phyloP scores from a whole-genome alignment of 64 coral and sea anemone genomes.

The Actinia equina region DNA sequence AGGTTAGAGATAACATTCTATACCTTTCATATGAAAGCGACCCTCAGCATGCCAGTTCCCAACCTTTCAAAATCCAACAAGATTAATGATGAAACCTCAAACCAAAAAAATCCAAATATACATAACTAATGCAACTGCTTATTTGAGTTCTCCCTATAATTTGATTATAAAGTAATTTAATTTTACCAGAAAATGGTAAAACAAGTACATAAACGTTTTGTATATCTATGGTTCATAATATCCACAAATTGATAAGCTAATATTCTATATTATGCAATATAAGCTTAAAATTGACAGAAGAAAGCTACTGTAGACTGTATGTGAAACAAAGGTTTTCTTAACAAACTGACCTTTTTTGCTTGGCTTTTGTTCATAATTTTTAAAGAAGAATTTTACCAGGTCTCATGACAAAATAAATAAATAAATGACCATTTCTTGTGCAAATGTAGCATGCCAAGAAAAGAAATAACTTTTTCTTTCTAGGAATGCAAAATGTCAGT shows the following conservation, averaged over 20 bases:
- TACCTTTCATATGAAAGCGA: background rate
- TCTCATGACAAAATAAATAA: background rate
- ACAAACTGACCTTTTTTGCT: background rate
- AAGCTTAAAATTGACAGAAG: background rate
- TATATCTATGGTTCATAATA: background rate
- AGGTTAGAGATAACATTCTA: conserved; percentile 3
- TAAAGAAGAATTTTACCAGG: background rate
- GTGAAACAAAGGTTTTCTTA: background rate
- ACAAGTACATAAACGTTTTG: background rate
- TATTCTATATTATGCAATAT: background rate
- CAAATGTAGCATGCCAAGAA: background rate
- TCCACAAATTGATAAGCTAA: background rate
- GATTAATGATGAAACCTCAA: background rate
- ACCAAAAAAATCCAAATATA: background rate
- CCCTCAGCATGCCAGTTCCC: background rate
- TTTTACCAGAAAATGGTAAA: background rate
- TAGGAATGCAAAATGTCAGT: background rate
- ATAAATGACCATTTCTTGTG: background rate
- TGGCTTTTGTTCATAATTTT: background rate
- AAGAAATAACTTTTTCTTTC: background rate
- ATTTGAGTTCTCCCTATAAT: background rate
- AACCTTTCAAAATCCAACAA: background rate
- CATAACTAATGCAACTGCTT: background rate
- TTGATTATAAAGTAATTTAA: background rate
- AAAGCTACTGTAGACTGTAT: background rate